Base-by-base conservation (phyloP, 2,113 vertebrate genomes). In the Mesitornis unicolor region DNA sequence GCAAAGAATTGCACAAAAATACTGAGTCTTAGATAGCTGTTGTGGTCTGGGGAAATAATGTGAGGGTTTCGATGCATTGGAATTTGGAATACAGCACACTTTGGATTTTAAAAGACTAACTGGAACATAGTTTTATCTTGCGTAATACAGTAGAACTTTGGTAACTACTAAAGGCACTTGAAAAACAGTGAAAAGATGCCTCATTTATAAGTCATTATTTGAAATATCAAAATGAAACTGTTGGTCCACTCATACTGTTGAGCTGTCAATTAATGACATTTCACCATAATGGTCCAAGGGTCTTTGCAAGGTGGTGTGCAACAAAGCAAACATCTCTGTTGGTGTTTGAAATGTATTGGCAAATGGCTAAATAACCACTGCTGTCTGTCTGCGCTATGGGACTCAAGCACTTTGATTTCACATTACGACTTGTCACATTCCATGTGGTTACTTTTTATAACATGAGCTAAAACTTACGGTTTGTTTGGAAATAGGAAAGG, bases 341-440 rank as follows among this genome's bases (percentile, higher is more conserved):
- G 64, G 33, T 51, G n/a, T 83, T 82, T 50, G 71, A 65, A 25
- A 33, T 50, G 2, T 10, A 19, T 38, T 80, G 48, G 69, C 13
- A 5, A 74, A 91, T 76, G 29, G 51, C 25, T 85, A 45, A 22
- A 68, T 70, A 64, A 77, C 84, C 87, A 61, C 89, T 69, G 2
- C 4, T 53, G 70, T 92, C 64, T 93, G 38, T 90, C 76, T 91
- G 82, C 14, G 47, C 90, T 89, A 48, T 31, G 54, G 93, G 77
- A 91, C 50, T 86, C 59, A 94, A 95, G 90, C 93, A 93, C 91
- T 97, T 96, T 93, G 92, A 84, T 96, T 96, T 96, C 84, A 84
- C 93, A 38, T 75, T 90, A 64, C 26, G 71, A 96, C 95, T 94
- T 90, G 69, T 96, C 69, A 96, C 94, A 96, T 97, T 97, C 95